Evolutionary conservation across 2,113 vertebrate genomes (phyloP).

Genomic region (Anser cygnoides): DNA sequence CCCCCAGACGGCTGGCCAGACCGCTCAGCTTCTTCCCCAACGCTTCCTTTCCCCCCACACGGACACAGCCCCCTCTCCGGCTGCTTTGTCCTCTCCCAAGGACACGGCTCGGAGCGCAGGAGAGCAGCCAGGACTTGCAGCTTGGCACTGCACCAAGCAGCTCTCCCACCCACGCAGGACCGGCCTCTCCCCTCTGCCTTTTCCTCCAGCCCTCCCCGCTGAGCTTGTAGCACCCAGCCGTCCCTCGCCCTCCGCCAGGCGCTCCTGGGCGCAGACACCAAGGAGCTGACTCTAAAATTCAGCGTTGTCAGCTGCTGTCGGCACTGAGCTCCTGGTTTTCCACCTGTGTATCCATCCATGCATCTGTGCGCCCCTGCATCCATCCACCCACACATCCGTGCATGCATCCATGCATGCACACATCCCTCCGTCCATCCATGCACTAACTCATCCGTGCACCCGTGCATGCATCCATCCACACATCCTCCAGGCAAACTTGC

Average conservation of each 20-base stretch:
- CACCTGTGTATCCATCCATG: too few relatives aligned
- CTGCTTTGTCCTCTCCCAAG: neutral
- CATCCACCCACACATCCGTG: neutral
- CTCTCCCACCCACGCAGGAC: neutral
- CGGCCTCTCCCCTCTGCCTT: neutral
- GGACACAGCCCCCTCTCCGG: accelerated
- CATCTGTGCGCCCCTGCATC: too few relatives aligned
- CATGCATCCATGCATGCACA: too few relatives aligned
- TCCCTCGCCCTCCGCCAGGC: accelerated
- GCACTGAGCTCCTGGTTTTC: neutral
- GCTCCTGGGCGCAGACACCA: neutral
- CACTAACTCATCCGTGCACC: too few relatives aligned
- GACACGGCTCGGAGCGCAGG: neutral
- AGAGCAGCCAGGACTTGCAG: neutral
- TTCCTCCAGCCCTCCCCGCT: neutral
- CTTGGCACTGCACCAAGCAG: neutral
- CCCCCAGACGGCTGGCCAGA: accelerated
- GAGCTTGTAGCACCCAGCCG: accelerated
- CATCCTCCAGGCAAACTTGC: too few relatives aligned
- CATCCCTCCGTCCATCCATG: too few relatives aligned
- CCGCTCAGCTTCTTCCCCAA: neutral
- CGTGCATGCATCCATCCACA: neutral
- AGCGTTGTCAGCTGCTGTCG: accelerated
- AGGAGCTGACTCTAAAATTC: neutral
- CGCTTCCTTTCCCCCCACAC: neutral